phyloP scores from a whole-genome alignment of 2,888 invertebrate species.

The Alloplasta piceator region DNA sequence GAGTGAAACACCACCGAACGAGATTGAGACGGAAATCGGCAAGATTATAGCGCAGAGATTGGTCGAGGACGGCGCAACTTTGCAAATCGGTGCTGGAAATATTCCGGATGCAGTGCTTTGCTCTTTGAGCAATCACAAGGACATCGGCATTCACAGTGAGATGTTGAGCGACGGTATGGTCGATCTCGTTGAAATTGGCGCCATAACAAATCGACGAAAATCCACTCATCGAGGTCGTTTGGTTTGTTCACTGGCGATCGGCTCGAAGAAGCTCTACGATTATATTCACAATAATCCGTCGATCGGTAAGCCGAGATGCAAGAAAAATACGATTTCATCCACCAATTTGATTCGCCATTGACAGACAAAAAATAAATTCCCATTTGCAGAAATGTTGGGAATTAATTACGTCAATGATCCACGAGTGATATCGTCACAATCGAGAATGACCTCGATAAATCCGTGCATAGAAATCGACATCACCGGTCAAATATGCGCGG shows the following conservation, averaged over 20 bases:
- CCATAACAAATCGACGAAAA: slow-evolving; percentile 95
- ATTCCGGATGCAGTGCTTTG: slow-evolving; percentile 97
- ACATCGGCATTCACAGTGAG: slow-evolving; percentile 97
- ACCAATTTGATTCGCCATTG: no score
- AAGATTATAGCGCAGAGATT: slow-evolving; percentile 94
- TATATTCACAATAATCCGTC: slow-evolving; percentile 98
- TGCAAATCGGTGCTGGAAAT: slow-evolving; percentile 97
- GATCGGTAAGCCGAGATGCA: slow-evolving; percentile 86
- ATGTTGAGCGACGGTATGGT: slow-evolving; percentile 98
- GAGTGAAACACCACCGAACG: slow-evolving; percentile 86
- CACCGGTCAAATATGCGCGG: slow-evolving; percentile 96
- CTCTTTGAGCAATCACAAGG: slow-evolving; percentile 92
- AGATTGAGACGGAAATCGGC: slow-evolving; percentile 91
- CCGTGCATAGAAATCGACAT: slow-evolving; percentile 97
- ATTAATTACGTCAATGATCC: slow-evolving; percentile 96
- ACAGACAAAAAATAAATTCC: neutral
- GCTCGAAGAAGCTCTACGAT: slow-evolving; percentile 93
- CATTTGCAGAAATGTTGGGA: slow-evolving; percentile 91
- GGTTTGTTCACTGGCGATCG: slow-evolving; percentile 96
- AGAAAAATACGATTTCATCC: neutral
- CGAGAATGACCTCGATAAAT: slow-evolving; percentile 97
- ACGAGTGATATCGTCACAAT: slow-evolving; percentile 91
- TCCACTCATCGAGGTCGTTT: slow-evolving; percentile 92
- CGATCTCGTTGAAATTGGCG: slow-evolving; percentile 93
- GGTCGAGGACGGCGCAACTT: slow-evolving; percentile 95